Evolutionary conservation across 2,797 vertebrate genomes (phyloP).

Genomic region (Poeciliopsis gracilis): DNA sequence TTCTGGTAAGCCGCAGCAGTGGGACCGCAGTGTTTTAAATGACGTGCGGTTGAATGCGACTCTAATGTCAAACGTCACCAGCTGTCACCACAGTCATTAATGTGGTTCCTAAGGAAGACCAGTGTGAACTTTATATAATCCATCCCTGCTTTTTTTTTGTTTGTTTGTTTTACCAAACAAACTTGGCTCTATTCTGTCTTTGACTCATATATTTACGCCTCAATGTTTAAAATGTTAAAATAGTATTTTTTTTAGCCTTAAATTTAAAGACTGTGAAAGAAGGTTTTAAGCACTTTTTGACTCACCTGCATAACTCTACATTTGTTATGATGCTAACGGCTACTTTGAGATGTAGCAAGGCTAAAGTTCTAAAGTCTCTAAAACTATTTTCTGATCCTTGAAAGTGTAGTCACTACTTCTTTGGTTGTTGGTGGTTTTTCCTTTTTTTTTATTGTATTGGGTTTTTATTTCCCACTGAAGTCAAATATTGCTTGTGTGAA

Average conservation of each 20-base stretch:
- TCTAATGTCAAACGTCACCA: conserved; percentile 45
- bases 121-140: conserved; percentile 52
- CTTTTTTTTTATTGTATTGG: no score
- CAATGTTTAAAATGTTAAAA: conserved; percentile 19
- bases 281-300: neutral
- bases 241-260: neutral
- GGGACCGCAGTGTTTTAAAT: conserved; percentile 37
- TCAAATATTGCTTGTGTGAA: neutral
- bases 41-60: conserved; percentile 41
- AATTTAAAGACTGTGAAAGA: neutral
- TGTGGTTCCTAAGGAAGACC: conserved; percentile 53
- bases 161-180: conserved; percentile 22
- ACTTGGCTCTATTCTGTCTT: conserved; percentile 11
- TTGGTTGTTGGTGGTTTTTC: no score
- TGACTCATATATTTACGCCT: conserved; percentile 19
- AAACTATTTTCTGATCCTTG: neutral
- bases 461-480: neutral
- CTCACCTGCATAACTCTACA: neutral
- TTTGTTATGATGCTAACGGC: neutral
- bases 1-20: conserved; percentile 23
- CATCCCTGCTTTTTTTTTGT: conserved; percentile 1
- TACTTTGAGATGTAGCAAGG: neutral
- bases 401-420: neutral
- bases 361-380: neutral
- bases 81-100: conserved; percentile 53